Base-by-base conservation (phyloP, 2,797 vertebrate species). In the Antennarius maculatus region DNA sequence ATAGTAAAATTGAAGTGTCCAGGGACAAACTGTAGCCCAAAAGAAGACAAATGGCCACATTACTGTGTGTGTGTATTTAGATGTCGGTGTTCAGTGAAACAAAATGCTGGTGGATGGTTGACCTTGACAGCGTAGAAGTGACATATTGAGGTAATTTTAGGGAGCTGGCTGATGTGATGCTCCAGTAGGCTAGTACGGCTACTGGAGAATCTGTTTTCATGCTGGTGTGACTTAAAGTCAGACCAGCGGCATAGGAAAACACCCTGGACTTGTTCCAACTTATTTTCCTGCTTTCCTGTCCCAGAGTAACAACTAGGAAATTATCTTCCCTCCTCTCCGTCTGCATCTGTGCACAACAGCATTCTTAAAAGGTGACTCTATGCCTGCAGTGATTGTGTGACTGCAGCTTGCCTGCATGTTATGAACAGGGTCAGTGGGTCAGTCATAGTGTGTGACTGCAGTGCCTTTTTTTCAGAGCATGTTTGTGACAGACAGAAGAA, bases 131-230 rank as follows among this genome's bases (percentile, higher is more conserved):
- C 53, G 49, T 58, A 69, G 81, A 88, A 85, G 85, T 92, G 92
- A 91, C 90, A 89, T 71, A 91, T 90, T 73, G 67, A 81, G 89
- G 81, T 89, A 86, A 89, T 89, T 88, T 88, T 74, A 34, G 48
- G 39, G 70, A 74, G 62, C 74, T 66, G 73, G 71, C 54, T 67
- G 76, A 69, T 82, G 76, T 77, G 82, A 73, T 41, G 85, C 83
- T 81, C 81, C 76, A 83, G 59, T 88, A 69, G 77, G 79, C 87
- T 71, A 62, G n/a, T 51, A 71, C 63, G 61, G 56, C 78, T 71
- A 47, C 84, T 60, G 76, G 55, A 77, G 61, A 73, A 74, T 75
- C 47, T 58, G 69, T 77, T 79, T 62, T 77, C 75, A 31, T 41
- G 54, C 57, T 80, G 66, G 56, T 79, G 58, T 49, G 77, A 70